Evolutionary conservation across 2,888 invertebrate genomes (phyloP).

Genomic region (Phortica okadai): DNA sequence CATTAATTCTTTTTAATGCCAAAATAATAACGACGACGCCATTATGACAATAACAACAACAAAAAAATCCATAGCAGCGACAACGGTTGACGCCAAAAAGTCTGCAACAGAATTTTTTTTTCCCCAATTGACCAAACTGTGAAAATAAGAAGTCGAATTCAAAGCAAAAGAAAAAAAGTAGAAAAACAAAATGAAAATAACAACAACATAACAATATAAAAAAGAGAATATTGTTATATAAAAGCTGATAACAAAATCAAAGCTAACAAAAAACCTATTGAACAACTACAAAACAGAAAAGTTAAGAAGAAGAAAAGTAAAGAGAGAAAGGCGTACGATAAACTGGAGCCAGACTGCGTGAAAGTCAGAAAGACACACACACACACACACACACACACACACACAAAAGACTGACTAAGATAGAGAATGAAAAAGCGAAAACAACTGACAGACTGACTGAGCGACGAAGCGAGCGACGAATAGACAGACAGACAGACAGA

Average conservation of each 20-base stretch:
- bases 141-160: conserved; percentile 40
- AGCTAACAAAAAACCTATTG: conserved; percentile 51
- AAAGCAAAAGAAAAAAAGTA: neutral
- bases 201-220: conserved; percentile 55
- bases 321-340: neutral
- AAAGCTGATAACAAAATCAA: conserved; percentile 70
- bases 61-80: neutral
- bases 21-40: conserved; percentile 70
- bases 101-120: conserved; percentile 63
- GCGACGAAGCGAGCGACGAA: neutral
- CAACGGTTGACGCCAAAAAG: conserved; percentile 59
- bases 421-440: no score
- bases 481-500: neutral
- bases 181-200: conserved; percentile 24
- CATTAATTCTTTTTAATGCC: conserved; percentile 71
- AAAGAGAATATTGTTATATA: conserved; percentile 46
- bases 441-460: no score
- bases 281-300: conserved; percentile 1
- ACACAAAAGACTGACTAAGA: no score
- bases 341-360: neutral
- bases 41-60: conserved; percentile 54
- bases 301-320: neutral
- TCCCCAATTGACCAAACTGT: conserved; percentile 70
- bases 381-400: no score
- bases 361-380: no score